Base-by-base conservation (phyloP, 2,888 invertebrate genomes). In the Carpatolechia fugitivella region DNA sequence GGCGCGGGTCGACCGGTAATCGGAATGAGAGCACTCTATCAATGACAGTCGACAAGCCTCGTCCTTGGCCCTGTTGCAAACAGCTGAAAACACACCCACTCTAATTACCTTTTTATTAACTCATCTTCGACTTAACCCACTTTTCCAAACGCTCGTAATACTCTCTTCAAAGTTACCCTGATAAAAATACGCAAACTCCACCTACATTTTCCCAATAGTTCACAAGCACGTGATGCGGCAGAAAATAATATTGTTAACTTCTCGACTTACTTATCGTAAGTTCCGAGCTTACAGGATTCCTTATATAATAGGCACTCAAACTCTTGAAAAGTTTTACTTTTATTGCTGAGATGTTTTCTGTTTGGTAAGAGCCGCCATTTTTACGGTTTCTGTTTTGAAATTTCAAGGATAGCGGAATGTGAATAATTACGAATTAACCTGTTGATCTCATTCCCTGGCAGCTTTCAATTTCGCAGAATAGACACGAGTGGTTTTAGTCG, bases 31-130 rank as follows among this genome's bases (percentile, higher is more conserved):
- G 62, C 56, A 52, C 52, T 56, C 58, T 51, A 62, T 71, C 69
- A 72, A 69, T 72, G 69, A 70, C 66, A 60, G 57, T 58, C 57
- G 56, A 53, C 51, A 69, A 67, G 66, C 67, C 64, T 61, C 65
- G 71, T 72, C 76, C 78, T 78, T 78, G 77, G 69, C 78, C 76
- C 67, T 76, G 76, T 74, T 69, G 13, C 18, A 8, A 10, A 10
- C 46, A 44, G 46, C 31, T 20, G 24, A 20, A 16, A 64, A 60
- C 64, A 65, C 68, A 63, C 63, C 62, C 63, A 63, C 61, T 59
- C 63, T 66, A 70, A 72, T 65, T 61, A 63, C 65, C 59, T 69
- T 68, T 61, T 69, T 66, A 65, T 63, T 65, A 61, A 63, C 57
- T 63, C 55, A 47, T 8, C 47, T 31, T 29, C 47, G 14, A 24